Base-by-base conservation (phyloP, 53 echinoderm and acorn worm genomes). In the Henricia sp. region DNA sequence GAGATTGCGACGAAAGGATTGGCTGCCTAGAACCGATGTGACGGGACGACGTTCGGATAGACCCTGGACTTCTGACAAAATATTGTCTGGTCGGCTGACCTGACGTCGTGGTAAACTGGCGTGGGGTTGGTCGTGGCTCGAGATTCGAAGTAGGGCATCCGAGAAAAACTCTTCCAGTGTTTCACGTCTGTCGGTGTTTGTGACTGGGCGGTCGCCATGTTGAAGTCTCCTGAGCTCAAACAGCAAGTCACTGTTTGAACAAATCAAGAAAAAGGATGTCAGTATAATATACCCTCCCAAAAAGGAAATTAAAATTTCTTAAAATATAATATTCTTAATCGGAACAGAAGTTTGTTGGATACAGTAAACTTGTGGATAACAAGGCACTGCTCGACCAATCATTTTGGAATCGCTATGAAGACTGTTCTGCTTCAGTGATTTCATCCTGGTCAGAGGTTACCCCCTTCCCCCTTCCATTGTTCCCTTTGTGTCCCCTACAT, bases 171-270 rank as follows among this genome's bases (percentile, higher is more conserved):
- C 85, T 50, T 90, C 90, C 1, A 90, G 69, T 10, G 76, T 90
- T 26, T 90, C 75, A 0, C 77, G 75, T 36, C 68, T 74, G 36
- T 90, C 90, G 25, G 76, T 85, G 33, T 67, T 84, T 2, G 90
- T 82, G 11, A 90, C 90, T 28, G 90, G 90, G 16, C 84, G 85
- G 1, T 90, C 69, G 39, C 85, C 90, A 34, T 93, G 72, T 75
- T 96, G 87, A 21, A 96, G 83, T 37, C 85, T 85, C n/a, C 85
- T 62, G 6, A 96, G 89, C 78, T 96, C 96, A 67, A 66, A 78
- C 93, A 89, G 84, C 56, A 91, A 68, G 29, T 96, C 96, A 70
- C 96, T 96, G 77, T 66, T 17, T 32, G 3, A 60, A 59, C 10
- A 25, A 67, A 67, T 12, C 16, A 13, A 84, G 19, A 83, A 32